A percentile compares a stretch with the other conserved stretches of the same genome.
phyloP scores from a whole-genome alignment of 2,113 vertebrate genomes.

The Ciconia maguari region DNA sequence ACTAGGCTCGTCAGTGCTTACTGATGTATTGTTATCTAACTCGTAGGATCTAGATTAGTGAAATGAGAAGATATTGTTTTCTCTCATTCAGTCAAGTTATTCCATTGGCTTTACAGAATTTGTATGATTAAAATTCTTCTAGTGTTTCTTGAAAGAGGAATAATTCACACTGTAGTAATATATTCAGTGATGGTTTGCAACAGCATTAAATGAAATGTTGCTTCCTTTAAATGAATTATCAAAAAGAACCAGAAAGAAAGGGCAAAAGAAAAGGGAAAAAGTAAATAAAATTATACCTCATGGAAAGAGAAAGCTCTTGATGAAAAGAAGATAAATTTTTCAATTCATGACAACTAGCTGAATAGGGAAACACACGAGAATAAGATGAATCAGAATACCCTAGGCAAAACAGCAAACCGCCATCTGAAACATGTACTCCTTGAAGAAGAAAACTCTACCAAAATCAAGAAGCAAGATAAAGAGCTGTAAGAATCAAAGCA shows the following conservation, averaged over 20 bases:
- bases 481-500: conserved; percentile 67
- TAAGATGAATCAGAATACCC: conserved; percentile 72
- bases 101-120: background rate
- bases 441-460: conserved; percentile 51
- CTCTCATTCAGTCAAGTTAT: background rate
- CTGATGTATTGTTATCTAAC: background rate
- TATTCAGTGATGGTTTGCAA: background rate
- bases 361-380: conserved; percentile 63
- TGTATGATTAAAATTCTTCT: background rate
- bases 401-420: conserved; percentile 60
- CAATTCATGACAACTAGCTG: conserved; percentile 46
- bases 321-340: conserved; percentile 54
- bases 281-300: conserved; percentile 55
- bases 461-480: conserved; percentile 65
- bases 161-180: background rate
- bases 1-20: background rate
- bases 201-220: background rate
- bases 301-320: conserved; percentile 45
- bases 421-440: conserved; percentile 51
- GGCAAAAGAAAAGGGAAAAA: background rate
- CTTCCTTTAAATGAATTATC: conserved; percentile 33
- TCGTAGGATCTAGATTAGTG: background rate
- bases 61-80: background rate
- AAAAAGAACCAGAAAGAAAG: background rate
- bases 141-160: background rate